phyloP scores from a whole-genome alignment of 2,797 vertebrate genomes.

The Myiotriccus ornatus region DNA sequence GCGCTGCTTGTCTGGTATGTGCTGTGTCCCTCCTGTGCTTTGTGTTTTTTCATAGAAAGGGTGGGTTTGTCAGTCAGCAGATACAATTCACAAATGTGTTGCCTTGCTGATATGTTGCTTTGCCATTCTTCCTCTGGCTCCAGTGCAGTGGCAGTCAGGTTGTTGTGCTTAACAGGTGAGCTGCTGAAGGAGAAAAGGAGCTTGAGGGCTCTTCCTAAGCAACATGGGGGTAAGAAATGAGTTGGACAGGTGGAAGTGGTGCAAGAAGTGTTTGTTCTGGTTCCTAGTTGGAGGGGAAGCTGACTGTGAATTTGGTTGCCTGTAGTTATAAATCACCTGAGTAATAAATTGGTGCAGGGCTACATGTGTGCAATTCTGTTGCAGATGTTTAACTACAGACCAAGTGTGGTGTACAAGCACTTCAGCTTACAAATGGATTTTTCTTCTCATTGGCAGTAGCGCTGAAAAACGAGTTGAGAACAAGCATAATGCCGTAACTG shows the following conservation, averaged over 20 bases:
- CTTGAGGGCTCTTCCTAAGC: not conserved
- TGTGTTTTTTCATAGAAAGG: not conserved
- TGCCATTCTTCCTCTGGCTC: not conserved
- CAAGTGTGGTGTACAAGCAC: not conserved
- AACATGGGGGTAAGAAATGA: not conserved
- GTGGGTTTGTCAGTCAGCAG: not conserved
- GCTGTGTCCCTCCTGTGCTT: not conserved
- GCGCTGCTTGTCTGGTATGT: not conserved
- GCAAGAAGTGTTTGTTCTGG: not conserved
- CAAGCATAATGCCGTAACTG: not conserved
- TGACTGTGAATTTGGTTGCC: not conserved
- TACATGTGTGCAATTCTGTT: not conserved
- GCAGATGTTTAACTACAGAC: not conserved
- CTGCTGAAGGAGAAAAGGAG: not conserved
- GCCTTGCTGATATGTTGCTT: not conserved
- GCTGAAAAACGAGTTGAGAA: not conserved
- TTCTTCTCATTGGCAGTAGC: not conserved
- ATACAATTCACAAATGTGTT: not conserved
- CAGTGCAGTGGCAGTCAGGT: not conserved
- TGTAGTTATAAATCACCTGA: not conserved
- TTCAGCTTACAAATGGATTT: not conserved
- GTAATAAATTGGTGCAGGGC: not conserved
- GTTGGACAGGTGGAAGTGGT: not conserved
- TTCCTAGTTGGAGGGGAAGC: not conserved
- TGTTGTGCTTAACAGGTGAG: not conserved